Evolutionary conservation across 2,797 vertebrate species (phyloP).

Genomic region (Pempheris klunzingeri): DNA sequence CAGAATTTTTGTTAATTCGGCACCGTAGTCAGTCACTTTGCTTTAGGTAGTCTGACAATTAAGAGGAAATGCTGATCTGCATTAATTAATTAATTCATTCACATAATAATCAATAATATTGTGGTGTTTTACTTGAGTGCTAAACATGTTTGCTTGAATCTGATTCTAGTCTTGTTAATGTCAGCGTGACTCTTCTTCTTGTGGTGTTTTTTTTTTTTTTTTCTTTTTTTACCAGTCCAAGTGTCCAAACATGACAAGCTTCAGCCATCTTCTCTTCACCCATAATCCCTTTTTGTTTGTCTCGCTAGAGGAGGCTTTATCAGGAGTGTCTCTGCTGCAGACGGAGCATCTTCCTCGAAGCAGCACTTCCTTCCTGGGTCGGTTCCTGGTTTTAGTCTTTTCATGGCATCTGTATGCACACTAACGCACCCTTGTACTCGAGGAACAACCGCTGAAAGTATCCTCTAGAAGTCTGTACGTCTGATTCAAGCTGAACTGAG

Average conservation of each 20-base stretch:
- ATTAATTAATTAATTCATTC: not conserved
- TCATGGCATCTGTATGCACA: not conserved
- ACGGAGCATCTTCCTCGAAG: too few species aligned
- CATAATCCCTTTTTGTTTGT: not conserved
- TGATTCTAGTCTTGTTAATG: not conserved
- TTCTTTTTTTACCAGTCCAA: not conserved
- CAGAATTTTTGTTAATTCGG: not conserved
- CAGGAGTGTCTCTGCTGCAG: not conserved
- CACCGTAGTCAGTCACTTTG: too few species aligned
- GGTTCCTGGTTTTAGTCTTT: too few species aligned
- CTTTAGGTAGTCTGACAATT: too few species aligned
- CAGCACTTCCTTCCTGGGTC: not conserved
- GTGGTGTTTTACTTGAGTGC: not conserved
- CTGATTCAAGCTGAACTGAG: not conserved
- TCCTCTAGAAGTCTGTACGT: not conserved
- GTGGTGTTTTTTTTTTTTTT: too few species aligned
- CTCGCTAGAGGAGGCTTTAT: not conserved
- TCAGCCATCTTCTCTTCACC: not conserved
- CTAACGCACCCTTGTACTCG: not conserved
- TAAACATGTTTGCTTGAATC: not conserved
- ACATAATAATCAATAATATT: not conserved
- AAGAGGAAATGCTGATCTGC: too few species aligned
- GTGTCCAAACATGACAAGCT: not conserved
- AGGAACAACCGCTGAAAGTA: not conserved
- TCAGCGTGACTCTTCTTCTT: not conserved